These are phyloP conservation scores for Pseudolycoriella hygida DNA, from an alignment of 2,888 invertebrate genomes.

Conservation along the genomic window DNA sequence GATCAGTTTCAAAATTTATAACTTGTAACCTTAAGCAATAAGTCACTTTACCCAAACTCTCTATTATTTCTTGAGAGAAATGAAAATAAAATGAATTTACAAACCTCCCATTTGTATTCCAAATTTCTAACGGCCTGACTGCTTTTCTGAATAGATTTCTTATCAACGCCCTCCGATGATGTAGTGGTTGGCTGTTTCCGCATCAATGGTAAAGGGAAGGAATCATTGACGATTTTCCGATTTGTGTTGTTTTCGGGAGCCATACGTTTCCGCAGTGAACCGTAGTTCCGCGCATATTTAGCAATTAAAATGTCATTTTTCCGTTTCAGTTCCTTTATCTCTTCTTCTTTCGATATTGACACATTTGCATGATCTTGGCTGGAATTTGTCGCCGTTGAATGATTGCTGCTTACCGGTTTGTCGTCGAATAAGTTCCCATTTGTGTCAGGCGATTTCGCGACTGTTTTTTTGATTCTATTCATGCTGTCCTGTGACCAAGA, in stretches of 20 bases:
- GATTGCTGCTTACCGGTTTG: too few species aligned
- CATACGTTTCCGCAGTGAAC: constrained; percentile 18
- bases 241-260: too few species aligned
- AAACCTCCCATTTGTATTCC: constrained; percentile 35
- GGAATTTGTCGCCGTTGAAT: too few species aligned
- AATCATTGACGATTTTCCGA: constrained; percentile 2
- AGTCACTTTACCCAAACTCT: too few species aligned
- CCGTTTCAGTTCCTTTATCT: constrained; percentile 1
- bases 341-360: too few species aligned
- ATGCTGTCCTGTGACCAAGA: too few species aligned
- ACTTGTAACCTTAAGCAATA: too few species aligned
- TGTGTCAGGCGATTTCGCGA: too few species aligned
- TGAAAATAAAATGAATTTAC: constrained; percentile 7
- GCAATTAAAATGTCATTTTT: constrained; percentile 18
- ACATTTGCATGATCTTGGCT: too few species aligned
- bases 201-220: constrained; percentile 24
- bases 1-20: too few species aligned
- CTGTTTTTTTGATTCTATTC: too few species aligned
- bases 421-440: too few species aligned
- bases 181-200: constrained; percentile 15
- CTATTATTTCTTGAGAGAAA: neutral
- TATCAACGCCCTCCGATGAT: neutral
- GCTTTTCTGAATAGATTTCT: neutral
- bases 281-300: constrained; percentile 24
- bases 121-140: constrained; percentile 18